Percentiles rank a stretch among this genome's conserved stretches.
phyloP scores from a whole-genome alignment of 2,113 vertebrate species.

The Paedocypris sp. region DNA sequence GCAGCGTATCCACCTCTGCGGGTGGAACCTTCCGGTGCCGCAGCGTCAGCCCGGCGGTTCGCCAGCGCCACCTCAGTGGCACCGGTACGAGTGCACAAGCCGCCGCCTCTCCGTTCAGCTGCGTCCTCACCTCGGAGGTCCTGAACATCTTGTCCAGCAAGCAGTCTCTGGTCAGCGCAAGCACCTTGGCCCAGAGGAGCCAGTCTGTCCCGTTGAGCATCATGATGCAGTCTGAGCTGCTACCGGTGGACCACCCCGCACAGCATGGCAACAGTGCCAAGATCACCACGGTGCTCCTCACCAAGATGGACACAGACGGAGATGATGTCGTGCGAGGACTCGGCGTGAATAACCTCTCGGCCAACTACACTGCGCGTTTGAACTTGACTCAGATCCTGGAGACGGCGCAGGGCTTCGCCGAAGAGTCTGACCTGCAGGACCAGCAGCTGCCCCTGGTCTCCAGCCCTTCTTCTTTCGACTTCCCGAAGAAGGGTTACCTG shows the following conservation, averaged over 20 bases:
- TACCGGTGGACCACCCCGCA: constrained; percentile 67
- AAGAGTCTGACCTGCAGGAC: constrained; percentile 62
- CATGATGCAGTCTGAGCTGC: constrained; percentile 96
- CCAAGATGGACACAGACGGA: constrained; percentile 87
- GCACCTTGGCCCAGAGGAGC: constrained; percentile 87
- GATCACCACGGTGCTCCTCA: constrained; percentile 92
- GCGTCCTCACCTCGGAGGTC: constrained; percentile 76
- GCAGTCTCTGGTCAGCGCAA: constrained; percentile 71
- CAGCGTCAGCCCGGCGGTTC: constrained; percentile 80
- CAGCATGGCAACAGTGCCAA: constrained; percentile 79
- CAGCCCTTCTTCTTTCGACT: constrained; percentile 79
- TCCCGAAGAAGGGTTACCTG: constrained; percentile 94
- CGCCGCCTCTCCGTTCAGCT: constrained; percentile 77
- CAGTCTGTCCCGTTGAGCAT: constrained; percentile 90
- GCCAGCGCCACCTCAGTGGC: constrained; percentile 88
- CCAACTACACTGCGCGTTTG: constrained; percentile 97
- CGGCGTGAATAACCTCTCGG: constrained; percentile 93
- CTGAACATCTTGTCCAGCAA: constrained; percentile 74
- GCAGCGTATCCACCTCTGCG: constrained; percentile 56
- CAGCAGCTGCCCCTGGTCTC: constrained; percentile 70
- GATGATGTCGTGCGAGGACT: constrained; percentile 89
- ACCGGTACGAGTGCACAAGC: constrained; percentile 78
- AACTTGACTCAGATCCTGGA: constrained; percentile 98
- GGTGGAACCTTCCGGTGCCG: constrained; percentile 80
- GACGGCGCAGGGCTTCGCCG: constrained; percentile 68